Evolutionary conservation across 2,113 vertebrate genomes (phyloP), one percentile per base, ranked within the genome.

Genomic region (Collichthys lucidus): DNA sequence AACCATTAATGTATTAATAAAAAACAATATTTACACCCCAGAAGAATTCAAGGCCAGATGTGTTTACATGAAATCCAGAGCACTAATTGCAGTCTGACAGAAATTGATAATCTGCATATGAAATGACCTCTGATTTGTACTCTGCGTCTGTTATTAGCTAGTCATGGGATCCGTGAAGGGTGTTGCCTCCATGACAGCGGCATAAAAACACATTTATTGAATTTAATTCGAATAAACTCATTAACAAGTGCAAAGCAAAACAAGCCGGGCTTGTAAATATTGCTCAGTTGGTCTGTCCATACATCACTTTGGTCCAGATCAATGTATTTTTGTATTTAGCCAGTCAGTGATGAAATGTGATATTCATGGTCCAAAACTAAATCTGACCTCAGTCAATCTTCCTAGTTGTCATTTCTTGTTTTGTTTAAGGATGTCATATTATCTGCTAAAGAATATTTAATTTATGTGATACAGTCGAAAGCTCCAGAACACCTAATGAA

Each of bases 41-140:
- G 19, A 59, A 7, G 0, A 65, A 17, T 50, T 50, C 53, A 53
- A 4, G 19, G 17, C 12, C 22, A 77, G 17, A 69, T 64, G n/a
- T 68, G 50, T 59, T 57, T 19, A 49, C 12, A 22, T 63, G 49
- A 7, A 50, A 63, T 50, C 52, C 17, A 53, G 40, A 69, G 20
- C 17, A 10, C 12, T 40, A 14, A 26, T 61, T 70, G 15, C 1
- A 44, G 47, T 42, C 46, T 81, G 61, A 55, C 14, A 19, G 46
- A 1, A 4, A 15, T 40, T 40, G 15, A 44, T 50, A 44, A 42
- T 15, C 22, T 55, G 44, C 15, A 11, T 56, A 26, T 26, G 12
- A 35, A 67, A 77, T 44, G 31, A 46, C n/a, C 35, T 62, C 56
- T 57, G 14, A 20, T 44, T 71, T 77, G 20, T 24, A 49, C 59